These are phyloP conservation scores for Toxotes jaculatrix DNA, from an alignment of 2,113 vertebrate genomes.

Conservation along the genomic window DNA sequence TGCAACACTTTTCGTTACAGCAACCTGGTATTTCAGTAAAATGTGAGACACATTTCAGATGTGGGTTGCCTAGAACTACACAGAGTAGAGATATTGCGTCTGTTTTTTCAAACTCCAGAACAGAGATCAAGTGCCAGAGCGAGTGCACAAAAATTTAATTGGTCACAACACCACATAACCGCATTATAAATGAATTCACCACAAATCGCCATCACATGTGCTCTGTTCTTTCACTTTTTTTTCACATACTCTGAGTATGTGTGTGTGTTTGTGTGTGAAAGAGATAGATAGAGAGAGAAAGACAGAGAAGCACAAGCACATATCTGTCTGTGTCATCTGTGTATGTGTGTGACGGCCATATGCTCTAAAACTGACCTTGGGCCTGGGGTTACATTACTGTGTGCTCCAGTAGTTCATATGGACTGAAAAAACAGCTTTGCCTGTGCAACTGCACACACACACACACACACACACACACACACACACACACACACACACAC, in stretches of 20 bases:
- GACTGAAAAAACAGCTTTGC: conserved; percentile 22
- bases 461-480: neutral
- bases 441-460: neutral
- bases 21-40: neutral
- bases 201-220: neutral
- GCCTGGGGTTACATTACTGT: conserved; percentile 75
- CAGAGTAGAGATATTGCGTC: no score
- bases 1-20: neutral
- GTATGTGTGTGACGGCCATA: conserved; percentile 40
- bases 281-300: neutral
- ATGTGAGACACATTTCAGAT: neutral
- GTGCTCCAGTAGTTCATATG: conserved; percentile 59
- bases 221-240: no score
- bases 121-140: neutral
- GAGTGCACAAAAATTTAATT: neutral
- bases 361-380: conserved; percentile 58
- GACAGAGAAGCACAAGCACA: neutral
- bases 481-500: neutral
- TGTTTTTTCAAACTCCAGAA: no score
- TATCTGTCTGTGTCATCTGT: conserved; percentile 43
- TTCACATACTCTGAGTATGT: neutral
- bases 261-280: neutral
- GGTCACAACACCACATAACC: neutral
- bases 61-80: neutral
- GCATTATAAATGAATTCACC: neutral